Base-by-base conservation (phyloP, 1,140 invertebrate genomes). In the Heliconius eleuchia region DNA sequence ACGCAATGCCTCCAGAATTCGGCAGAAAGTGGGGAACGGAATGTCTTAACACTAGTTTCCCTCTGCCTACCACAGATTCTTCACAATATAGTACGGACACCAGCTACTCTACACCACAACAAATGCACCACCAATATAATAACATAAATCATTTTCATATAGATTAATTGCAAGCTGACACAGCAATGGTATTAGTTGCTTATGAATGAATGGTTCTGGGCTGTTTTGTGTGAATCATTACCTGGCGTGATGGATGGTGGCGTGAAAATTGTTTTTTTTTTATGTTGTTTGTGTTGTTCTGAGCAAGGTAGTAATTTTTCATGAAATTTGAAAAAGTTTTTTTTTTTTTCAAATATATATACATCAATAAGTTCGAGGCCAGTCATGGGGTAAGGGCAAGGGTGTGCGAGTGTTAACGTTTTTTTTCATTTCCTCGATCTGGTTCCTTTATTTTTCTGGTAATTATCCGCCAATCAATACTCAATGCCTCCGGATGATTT, bases 101-200 rank as follows among this genome's bases (percentile, higher is more conserved):
- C 7, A 57, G 27, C 39, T 79, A 66, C n/a, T 70, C 80, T 82
- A 74, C 23, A 27, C 18, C 37, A 73, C 73, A 77, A 76, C 80
- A 82, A 75, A 78, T 78, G 80, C 80, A 82, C 23, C 74, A 79
- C 74, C 74, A 70, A 79, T 82, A 82, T 82, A 78, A 82, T 82
- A 78, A 82, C 80, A 82, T 82, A 82, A 82, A 82, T 82, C 80
- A 82, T 82, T 76, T 73, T 66, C 73, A 77, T 82, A 76, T 82
- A 76, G 80, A 82, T 82, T 82, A 82, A 82, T 82, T 82, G 80
- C 71, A 76, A 30, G 70, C 80, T 76, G 80, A 79, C 78, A 70
- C 73, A 71, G 70, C 66, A 73, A 9, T 79, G 73, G 55, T 79
- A 80, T 80, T 80, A 80, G 66, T 72, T 57, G 79, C 71, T 66